Percentiles rank a stretch among this genome's conserved stretches.
Conservation (phyloP, 2,888 invertebrate species). For the Athripsodes cinereus region DNA sequence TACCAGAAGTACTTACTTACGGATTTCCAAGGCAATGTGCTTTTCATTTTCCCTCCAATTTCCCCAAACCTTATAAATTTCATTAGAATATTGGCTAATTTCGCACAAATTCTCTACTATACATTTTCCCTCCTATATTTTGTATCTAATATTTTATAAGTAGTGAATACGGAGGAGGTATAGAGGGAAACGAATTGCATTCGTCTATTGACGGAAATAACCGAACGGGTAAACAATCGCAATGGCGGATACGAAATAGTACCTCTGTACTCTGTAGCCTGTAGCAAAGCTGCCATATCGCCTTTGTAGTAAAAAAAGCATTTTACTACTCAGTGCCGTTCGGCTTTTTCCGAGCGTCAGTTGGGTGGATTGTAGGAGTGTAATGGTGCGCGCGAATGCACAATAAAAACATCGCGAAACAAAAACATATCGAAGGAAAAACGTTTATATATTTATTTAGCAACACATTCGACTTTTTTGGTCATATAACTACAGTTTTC, state of each 20-base stretch:
- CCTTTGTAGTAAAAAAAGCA: background rate
- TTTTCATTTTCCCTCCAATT: too few relatives aligned
- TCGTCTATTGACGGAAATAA: slow-evolving; percentile 9
- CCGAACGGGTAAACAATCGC: slow-evolving; percentile 6
- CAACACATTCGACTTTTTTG: background rate
- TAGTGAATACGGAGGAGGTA: too few relatives aligned
- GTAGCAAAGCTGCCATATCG: slow-evolving; percentile 15
- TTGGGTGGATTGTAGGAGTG: background rate
- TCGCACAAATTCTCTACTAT: background rate
- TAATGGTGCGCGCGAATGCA: background rate
- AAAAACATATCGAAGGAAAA: background rate
- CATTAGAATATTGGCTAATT: background rate
- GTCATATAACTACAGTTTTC: too few relatives aligned
- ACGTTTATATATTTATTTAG: background rate
- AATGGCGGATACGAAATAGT: too few relatives aligned
- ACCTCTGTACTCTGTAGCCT: background rate
- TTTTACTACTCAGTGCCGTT: background rate
- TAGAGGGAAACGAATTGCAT: slow-evolving; percentile 4
- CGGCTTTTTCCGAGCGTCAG: background rate
- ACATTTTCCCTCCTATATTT: background rate
- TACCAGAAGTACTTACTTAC: too few relatives aligned
- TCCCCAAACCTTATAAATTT: too few relatives aligned
- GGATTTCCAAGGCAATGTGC: too few relatives aligned
- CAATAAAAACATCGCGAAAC: background rate
- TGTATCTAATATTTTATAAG: too few relatives aligned